Conservation (phyloP, 2,888 invertebrate species). For the Apomyelois bistriatella region DNA sequence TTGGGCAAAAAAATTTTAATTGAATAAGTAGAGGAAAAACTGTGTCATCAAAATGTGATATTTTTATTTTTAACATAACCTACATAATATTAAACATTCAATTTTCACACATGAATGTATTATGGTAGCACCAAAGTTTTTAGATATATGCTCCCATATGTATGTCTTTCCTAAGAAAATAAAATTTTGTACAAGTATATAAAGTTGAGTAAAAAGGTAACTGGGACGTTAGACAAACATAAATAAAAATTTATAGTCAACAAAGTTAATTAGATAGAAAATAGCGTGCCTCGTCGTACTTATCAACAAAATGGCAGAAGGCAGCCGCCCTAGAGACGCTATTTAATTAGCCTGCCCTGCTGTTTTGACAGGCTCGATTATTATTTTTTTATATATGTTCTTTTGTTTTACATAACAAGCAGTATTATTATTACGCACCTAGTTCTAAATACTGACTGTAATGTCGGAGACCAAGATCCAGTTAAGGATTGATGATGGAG, state of each 20-base stretch:
- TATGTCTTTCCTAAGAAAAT: not conserved
- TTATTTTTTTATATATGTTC: not conserved
- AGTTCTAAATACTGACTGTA: no score
- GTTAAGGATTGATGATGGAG: no score
- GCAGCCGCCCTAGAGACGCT: slow-evolving; percentile 36
- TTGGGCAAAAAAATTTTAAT: no score
- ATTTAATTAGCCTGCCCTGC: slow-evolving; percentile 47
- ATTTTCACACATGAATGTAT: no score
- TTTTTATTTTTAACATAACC: no score
- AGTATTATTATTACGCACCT: no score
- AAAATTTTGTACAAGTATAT: not conserved
- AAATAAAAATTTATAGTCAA: slow-evolving; percentile 30
- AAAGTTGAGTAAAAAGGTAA: not conserved
- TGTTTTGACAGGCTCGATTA: slow-evolving; percentile 30
- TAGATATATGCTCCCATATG: not conserved
- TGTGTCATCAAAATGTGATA: no score
- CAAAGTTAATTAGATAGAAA: slow-evolving; percentile 41
- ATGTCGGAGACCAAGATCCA: no score
- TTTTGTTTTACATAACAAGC: no score
- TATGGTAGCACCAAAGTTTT: no score
- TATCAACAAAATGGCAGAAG: slow-evolving; percentile 26
- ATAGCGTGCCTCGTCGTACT: slow-evolving; percentile 49
- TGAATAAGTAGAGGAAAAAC: no score
- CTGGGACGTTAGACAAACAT: slow-evolving; percentile 12
- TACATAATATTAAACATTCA: no score